Evolutionary conservation across 2,113 vertebrate genomes (phyloP).

Genomic region (Myotis lucifugus): DNA sequence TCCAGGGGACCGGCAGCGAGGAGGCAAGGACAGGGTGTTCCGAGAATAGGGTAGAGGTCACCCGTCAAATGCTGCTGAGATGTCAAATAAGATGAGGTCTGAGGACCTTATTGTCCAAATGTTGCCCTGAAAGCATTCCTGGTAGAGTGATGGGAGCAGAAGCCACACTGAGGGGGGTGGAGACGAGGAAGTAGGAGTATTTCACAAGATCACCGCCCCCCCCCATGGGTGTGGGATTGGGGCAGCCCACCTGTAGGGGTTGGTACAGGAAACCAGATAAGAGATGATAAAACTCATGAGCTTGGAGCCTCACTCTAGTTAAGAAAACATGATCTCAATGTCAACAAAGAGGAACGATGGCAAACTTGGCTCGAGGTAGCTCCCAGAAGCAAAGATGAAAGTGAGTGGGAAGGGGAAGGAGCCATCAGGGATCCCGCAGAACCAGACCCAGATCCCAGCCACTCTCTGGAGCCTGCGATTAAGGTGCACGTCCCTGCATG

Average conservation of each 20-base stretch:
- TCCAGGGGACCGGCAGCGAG: not conserved
- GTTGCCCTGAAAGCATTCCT: not conserved
- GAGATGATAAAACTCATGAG: not conserved
- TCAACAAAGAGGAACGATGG: not conserved
- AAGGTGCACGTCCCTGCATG: accelerated
- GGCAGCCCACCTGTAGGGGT: not conserved
- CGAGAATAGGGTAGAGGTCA: not conserved
- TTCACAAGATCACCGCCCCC: not conserved
- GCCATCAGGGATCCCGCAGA: not conserved
- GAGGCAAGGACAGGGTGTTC: not conserved
- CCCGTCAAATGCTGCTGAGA: not conserved
- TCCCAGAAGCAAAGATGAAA: not conserved
- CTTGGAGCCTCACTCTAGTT: not conserved
- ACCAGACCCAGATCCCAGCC: not conserved
- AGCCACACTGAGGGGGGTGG: not conserved
- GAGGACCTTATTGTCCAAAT: not conserved
- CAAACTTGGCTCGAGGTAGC: not conserved
- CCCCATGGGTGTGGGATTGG: not conserved
- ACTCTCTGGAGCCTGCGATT: accelerated
- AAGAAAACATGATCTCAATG: not conserved
- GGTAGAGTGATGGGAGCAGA: not conserved
- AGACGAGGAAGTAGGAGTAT: not conserved
- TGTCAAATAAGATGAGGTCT: not conserved
- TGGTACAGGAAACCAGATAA: not conserved
- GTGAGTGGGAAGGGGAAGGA: not conserved